These are phyloP conservation scores for Phataginus tetradactyla DNA, from an alignment of 2,797 vertebrate genomes.

Conservation along the genomic window DNA sequence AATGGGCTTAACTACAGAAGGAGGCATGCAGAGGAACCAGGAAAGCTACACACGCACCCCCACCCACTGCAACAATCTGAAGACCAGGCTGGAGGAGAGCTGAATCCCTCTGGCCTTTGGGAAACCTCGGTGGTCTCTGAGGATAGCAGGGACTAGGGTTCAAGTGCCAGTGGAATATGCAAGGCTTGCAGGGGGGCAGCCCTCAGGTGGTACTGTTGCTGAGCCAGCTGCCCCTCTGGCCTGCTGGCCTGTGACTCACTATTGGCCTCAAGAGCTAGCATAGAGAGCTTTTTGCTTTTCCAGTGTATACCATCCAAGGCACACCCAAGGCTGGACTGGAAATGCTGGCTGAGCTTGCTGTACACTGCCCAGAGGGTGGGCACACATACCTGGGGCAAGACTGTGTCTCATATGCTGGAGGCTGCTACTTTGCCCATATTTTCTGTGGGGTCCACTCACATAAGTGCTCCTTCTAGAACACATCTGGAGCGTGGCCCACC, in stretches of 20 bases:
- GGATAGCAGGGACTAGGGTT: not conserved
- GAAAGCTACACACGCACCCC: not conserved
- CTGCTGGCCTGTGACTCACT: not conserved
- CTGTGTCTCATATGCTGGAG: accelerated
- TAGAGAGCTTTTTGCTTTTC: not conserved
- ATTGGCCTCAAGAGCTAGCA: not conserved
- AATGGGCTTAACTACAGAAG: not conserved
- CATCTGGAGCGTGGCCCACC: not conserved
- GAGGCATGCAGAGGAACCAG: not conserved
- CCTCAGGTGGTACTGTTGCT: not conserved
- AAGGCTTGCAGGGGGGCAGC: not conserved
- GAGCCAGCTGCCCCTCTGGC: not conserved
- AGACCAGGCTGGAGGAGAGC: not conserved
- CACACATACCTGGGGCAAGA: accelerated
- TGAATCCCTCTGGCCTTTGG: not conserved
- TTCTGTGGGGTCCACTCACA: not conserved
- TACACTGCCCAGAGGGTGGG: not conserved
- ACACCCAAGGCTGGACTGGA: not conserved
- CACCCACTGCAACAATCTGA: not conserved
- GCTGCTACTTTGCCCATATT: not conserved
- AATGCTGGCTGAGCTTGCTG: not conserved
- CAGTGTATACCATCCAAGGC: accelerated
- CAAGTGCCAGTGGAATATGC: not conserved
- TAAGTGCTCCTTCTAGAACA: not conserved
- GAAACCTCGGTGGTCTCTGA: not conserved